A percentile compares a stretch with the other conserved stretches of the same genome.
Evolutionary conservation across 92 coral and sea anemone species (phyloP).

Genomic region (Parazoanthus swiftii): DNA sequence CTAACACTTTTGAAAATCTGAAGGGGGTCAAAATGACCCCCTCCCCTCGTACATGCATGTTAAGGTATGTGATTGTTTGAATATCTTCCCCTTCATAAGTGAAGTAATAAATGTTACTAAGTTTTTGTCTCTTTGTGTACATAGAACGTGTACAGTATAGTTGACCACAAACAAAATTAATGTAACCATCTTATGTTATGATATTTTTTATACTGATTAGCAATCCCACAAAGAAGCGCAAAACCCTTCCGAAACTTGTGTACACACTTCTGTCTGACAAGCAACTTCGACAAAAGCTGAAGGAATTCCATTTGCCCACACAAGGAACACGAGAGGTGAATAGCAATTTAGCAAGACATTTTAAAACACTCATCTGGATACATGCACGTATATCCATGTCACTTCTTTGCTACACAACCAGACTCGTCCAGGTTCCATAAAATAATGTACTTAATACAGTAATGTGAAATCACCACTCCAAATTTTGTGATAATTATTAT

Average conservation of each 20-base stretch:
- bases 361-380: background rate
- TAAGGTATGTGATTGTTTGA: too few relatives aligned
- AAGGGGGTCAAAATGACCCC: too few relatives aligned
- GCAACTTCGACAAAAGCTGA: conserved; percentile 72
- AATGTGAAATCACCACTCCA: too few relatives aligned
- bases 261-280: conserved; percentile 81
- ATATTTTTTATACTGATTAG: conserved; percentile 29
- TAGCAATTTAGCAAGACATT: background rate
- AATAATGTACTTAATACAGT: too few relatives aligned
- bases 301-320: conserved; percentile 74
- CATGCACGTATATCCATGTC: background rate
- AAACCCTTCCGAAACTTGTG: conserved; percentile 80
- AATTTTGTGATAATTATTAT: too few relatives aligned
- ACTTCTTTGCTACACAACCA: background rate
- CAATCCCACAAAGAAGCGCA: conserved; percentile 64
- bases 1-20: too few relatives aligned
- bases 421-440: background rate
- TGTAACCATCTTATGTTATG: background rate
- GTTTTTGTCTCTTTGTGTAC: background rate
- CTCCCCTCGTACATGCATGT: too few relatives aligned
- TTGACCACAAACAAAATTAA: background rate
- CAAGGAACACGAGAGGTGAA: conserved; percentile 66
- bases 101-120: too few relatives aligned
- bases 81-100: too few relatives aligned
- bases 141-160: background rate